Percentiles rank a stretch among this genome's conserved stretches.
Evolutionary conservation across 2,113 vertebrate species (phyloP).

Genomic region (Heterotilapia buettikoferi): DNA sequence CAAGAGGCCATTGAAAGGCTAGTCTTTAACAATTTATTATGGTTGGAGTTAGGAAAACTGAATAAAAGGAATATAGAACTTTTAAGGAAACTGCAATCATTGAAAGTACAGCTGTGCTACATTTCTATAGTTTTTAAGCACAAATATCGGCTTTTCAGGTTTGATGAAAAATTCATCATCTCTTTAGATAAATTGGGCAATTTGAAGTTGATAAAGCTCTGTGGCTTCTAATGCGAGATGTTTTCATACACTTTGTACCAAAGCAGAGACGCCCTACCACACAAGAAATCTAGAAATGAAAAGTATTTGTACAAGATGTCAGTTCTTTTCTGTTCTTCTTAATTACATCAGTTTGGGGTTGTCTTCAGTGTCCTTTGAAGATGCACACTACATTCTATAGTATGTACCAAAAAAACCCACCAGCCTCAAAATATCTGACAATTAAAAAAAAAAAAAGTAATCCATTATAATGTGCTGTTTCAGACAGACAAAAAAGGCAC

Average conservation of each 20-base stretch:
- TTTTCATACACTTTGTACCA: background rate
- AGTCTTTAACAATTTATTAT: background rate
- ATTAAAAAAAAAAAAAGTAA: background rate
- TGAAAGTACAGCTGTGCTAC: background rate
- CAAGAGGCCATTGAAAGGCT: background rate
- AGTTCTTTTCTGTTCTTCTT: background rate
- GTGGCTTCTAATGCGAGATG: background rate
- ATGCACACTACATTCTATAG: background rate
- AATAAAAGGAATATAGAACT: background rate
- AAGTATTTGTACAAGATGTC: rapidly evolving
- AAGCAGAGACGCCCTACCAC: rapidly evolving
- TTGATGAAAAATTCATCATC: background rate
- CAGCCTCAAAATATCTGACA: background rate
- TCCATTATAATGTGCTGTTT: background rate
- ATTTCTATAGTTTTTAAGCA: background rate
- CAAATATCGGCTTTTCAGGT: background rate
- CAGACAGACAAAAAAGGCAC: background rate
- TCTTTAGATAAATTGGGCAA: background rate
- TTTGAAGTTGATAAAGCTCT: background rate
- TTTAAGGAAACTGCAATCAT: background rate
- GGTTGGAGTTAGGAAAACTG: background rate
- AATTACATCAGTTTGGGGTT: background rate
- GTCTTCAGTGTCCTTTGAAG: background rate
- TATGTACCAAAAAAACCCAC: background rate
- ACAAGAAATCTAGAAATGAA: background rate